These are phyloP conservation scores for Apodemus sylvaticus DNA, from an alignment of 2,113 vertebrate species.

Conservation along the genomic window DNA sequence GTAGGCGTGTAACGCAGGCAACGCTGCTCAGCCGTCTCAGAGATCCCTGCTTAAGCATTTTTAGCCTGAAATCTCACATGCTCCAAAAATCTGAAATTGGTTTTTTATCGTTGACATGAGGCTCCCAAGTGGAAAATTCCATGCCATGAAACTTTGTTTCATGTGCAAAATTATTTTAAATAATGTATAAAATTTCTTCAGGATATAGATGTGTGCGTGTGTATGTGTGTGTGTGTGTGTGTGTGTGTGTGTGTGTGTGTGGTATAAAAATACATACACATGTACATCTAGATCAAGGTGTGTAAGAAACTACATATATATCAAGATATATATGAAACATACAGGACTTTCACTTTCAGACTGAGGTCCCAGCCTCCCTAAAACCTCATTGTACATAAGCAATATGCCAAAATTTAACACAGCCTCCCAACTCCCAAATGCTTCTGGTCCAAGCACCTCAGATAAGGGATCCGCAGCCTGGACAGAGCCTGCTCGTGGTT, in stretches of 20 bases:
- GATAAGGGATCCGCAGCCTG: background rate
- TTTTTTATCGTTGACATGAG: background rate
- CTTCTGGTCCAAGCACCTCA: background rate
- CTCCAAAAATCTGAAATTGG: background rate
- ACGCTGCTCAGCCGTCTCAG: background rate
- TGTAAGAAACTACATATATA: background rate
- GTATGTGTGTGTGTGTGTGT: too few relatives aligned
- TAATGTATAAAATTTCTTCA: background rate
- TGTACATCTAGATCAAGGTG: background rate
- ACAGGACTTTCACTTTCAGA: background rate
- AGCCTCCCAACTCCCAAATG: background rate
- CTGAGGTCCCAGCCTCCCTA: background rate
- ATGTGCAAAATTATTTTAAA: constrained; percentile 23
- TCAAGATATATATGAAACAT: background rate
- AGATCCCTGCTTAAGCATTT: background rate
- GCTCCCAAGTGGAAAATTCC: background rate
- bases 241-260: too few relatives aligned
- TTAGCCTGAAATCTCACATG: background rate
- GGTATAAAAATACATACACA: background rate
- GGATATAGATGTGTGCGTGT: background rate
- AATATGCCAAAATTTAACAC: background rate
- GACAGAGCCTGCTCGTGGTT: background rate
- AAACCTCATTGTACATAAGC: background rate
- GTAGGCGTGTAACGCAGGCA: background rate
- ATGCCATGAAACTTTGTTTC: background rate